These are phyloP conservation scores for Drosophila suboccidentalis DNA, from an alignment of 2,888 invertebrate species.

Conservation along the genomic window DNA sequence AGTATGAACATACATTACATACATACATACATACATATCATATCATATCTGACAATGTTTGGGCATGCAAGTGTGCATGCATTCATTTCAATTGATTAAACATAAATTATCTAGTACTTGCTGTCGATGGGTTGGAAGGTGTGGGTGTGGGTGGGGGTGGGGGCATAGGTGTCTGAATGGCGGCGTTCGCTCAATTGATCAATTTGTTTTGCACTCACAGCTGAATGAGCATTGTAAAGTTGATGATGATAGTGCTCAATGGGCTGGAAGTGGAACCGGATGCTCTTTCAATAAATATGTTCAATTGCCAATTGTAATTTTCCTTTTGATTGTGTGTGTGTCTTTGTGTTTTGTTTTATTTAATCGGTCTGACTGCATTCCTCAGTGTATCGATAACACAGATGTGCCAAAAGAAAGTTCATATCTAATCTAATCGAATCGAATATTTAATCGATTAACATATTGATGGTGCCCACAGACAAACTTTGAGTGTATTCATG, in stretches of 20 bases:
- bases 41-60: background rate
- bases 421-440: slow-evolving; percentile 34
- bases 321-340: background rate
- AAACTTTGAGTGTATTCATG: background rate
- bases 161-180: slow-evolving; percentile 1
- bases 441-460: slow-evolving; percentile 18
- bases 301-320: slow-evolving; percentile 32
- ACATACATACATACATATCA: too few species aligned
- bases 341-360: background rate
- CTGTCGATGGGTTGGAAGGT: background rate
- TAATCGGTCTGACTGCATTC: slow-evolving; percentile 7
- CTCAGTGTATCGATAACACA: slow-evolving; percentile 23
- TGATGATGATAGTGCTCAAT: slow-evolving; percentile 44
- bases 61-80: slow-evolving; percentile 12
- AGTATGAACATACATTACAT: background rate
- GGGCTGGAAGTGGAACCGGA: slow-evolving; percentile 58
- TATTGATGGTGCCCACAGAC: slow-evolving; percentile 14
- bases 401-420: slow-evolving; percentile 20
- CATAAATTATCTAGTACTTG: slow-evolving; percentile 31
- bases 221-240: slow-evolving; percentile 41
- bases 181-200: slow-evolving; percentile 49
- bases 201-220: slow-evolving; percentile 54
- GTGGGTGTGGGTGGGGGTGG: background rate
- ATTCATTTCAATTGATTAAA: slow-evolving; percentile 22
- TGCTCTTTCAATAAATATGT: slow-evolving; percentile 45